Evolutionary conservation across 2,797 vertebrate species (phyloP), one percentile per base, ranked within the genome.

Genomic region (Thunnus albacares): DNA sequence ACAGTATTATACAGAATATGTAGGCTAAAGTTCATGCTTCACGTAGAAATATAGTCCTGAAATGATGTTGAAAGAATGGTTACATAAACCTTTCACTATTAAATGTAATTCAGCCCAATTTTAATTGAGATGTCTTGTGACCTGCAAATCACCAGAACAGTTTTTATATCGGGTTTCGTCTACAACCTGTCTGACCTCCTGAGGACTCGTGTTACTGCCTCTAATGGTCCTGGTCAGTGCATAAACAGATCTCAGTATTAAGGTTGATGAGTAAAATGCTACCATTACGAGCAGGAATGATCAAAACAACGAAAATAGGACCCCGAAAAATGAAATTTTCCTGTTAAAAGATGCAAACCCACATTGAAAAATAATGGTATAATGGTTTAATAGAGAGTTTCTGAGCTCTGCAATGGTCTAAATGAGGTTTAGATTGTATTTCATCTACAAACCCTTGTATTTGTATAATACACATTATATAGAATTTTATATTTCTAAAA

Each of bases 401-500:
- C 0, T 59, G 11, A 41, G n/a, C 28, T 33, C 52, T 33, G 20
- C 45, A 14, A 22, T 14, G 18, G 26, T 24, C 26, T 64, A 3
- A 65, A 47, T 65, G 47, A 61, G 45, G 73, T 18, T 67, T 52
- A 52, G 41, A 74, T 45, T 43, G 6, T 18, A 56, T 75, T 35
- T 57, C 3, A 59, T 11, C 1, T 38, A 64, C 17, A 14, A 41
- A 61, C 35, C 18, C 17, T 12, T 1, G n/a, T 0, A 4, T 17
- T 35, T 17, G 51, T 58, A 14, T 28, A 45, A 28, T 8, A 35
- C 26, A 7, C 0, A 24, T 3, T 9, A 9, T 14, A 24, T 4
- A 38, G 2, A 49, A 0, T 83, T 61, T 18, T 38, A 33, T 22
- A 12, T 41, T 22, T 43, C 38, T 33, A 17, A 69, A 41, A 65